Evolutionary conservation across 2,797 vertebrate species (phyloP).

Genomic region (Chromis chromis): DNA sequence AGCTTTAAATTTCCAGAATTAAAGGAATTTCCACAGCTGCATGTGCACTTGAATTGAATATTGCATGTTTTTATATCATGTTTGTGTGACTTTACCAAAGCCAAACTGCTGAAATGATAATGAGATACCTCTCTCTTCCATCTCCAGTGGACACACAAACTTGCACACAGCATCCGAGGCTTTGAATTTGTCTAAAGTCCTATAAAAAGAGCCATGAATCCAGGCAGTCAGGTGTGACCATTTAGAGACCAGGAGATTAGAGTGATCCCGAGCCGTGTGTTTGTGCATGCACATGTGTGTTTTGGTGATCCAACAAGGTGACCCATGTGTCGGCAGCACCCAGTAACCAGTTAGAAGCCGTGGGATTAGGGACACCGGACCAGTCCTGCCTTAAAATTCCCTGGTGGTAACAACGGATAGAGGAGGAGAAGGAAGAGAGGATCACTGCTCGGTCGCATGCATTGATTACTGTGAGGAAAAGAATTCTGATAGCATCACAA

Average conservation of each 20-base stretch:
- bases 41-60: too few relatives aligned
- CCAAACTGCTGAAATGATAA: constrained; percentile 20
- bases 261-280: constrained; percentile 45
- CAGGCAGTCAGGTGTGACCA: constrained; percentile 65
- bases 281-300: background rate
- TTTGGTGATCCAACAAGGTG: constrained; percentile 73
- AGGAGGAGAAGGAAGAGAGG: constrained; percentile 31
- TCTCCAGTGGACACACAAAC: background rate
- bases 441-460: constrained; percentile 53
- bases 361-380: constrained; percentile 64
- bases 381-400: constrained; percentile 57
- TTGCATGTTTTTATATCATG: background rate
- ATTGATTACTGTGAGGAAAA: constrained; percentile 56
- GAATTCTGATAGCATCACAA: constrained; percentile 39
- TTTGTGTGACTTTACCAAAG: background rate
- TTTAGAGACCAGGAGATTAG: constrained; percentile 69
- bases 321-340: constrained; percentile 69
- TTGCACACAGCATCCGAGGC: constrained; percentile 8
- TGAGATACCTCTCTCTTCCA: background rate
- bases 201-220: constrained; percentile 63
- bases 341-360: constrained; percentile 62
- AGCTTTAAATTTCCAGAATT: too few relatives aligned
- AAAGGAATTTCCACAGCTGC: background rate
- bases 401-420: constrained; percentile 49
- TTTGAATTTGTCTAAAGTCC: constrained; percentile 44